A percentile compares a stretch with the other conserved stretches of the same genome.
phyloP scores from a whole-genome alignment of 2,797 vertebrate species.

The Hydrocynus forskahlii region DNA sequence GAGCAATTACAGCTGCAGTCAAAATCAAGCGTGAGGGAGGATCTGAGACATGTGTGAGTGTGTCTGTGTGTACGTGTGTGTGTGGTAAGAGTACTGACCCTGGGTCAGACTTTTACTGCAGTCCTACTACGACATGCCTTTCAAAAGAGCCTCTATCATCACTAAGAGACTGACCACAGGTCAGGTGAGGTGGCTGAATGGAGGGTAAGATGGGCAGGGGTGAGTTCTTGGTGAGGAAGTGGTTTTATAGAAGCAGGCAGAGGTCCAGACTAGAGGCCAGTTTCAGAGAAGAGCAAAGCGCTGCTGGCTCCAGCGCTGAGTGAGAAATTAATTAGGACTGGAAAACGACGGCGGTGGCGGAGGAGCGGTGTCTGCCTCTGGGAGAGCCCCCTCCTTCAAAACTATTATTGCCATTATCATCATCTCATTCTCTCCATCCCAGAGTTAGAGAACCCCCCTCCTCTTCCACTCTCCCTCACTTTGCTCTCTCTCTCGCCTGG shows the following conservation, averaged over 20 bases:
- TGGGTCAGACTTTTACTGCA: constrained; percentile 29
- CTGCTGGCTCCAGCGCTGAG: constrained; percentile 75
- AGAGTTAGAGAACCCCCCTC: constrained; percentile 26
- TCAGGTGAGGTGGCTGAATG: constrained; percentile 12
- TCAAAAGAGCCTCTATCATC: constrained; percentile 37
- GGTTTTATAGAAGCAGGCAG: constrained; percentile 9
- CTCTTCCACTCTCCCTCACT: background rate
- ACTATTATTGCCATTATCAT: constrained; percentile 83
- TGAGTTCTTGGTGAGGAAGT: constrained; percentile 20
- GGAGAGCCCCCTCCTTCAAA: constrained; percentile 70
- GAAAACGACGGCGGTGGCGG: constrained; percentile 71
- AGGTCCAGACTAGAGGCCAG: constrained; percentile 19
- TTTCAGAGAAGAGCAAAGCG: constrained; percentile 43
- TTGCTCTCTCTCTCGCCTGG: constrained; percentile 46
- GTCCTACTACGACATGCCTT: constrained; percentile 4
- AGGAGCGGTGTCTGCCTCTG: constrained; percentile 45
- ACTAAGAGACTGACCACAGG: background rate
- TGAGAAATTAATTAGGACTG: constrained; percentile 85
- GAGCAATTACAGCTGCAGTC: constrained; percentile 30
- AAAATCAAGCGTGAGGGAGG: background rate
- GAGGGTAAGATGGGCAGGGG: constrained; percentile 26
- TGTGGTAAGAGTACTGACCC: constrained; percentile 6
- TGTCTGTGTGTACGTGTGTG: background rate
- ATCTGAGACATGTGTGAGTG: background rate
- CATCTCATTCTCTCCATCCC: constrained; percentile 67